Percentiles rank a stretch among this genome's conserved stretches.
phyloP scores from a whole-genome alignment of 2,797 vertebrate species.

The Gambusia yucatana region DNA sequence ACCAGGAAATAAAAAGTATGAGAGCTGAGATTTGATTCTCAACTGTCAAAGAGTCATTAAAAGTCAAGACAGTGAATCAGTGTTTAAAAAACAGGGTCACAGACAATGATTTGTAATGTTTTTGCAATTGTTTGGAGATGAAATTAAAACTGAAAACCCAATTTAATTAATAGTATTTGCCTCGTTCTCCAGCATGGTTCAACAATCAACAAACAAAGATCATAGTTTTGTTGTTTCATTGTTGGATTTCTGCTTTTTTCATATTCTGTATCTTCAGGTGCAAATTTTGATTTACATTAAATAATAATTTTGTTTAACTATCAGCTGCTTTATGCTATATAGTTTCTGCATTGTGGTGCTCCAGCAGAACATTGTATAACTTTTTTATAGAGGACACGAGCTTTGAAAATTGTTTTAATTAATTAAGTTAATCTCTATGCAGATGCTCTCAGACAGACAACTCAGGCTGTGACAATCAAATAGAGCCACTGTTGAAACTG shows the following conservation, averaged over 20 bases:
- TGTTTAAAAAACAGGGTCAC: not conserved
- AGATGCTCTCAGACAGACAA: not conserved
- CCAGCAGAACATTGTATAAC: not conserved
- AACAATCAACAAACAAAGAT: not conserved
- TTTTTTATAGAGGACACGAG: not conserved
- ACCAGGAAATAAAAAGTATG: slow-evolving; percentile 3
- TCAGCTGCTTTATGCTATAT: not conserved
- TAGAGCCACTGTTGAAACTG: too few species aligned
- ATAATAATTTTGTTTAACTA: not conserved
- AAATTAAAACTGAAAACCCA: not conserved
- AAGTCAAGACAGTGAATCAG: not conserved
- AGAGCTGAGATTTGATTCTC: not conserved
- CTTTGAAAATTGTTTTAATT: not conserved
- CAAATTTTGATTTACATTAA: not conserved
- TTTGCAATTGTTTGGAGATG: not conserved
- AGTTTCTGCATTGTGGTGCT: not conserved
- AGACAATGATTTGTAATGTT: not conserved
- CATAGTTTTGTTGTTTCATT: not conserved
- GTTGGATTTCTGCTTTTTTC: not conserved
- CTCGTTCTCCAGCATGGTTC: not conserved
- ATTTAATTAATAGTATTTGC: not conserved
- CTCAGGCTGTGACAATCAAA: too few species aligned
- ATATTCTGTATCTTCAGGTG: not conserved
- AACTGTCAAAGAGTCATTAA: not conserved
- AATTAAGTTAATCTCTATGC: not conserved